A percentile compares a stretch with the other conserved stretches of the same genome.
Conservation (phyloP, 2,797 vertebrate genomes). For the Syngnathus acus region DNA sequence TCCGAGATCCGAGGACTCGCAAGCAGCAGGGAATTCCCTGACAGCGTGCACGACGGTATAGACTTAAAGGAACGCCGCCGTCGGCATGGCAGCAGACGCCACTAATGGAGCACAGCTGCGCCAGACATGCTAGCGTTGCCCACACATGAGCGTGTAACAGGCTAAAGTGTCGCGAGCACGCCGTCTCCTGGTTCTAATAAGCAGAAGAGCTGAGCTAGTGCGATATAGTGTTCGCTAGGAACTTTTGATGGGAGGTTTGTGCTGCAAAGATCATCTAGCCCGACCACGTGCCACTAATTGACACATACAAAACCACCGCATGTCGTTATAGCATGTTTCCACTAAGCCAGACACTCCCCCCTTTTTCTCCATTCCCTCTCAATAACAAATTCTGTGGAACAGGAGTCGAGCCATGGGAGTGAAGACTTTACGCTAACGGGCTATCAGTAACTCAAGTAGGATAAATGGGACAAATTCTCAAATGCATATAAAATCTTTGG, state of each 20-base stretch:
- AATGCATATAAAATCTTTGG: conserved; percentile 18
- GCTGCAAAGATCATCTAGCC: conserved; percentile 43
- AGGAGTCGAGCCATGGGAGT: neutral
- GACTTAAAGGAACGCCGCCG: conserved; percentile 37
- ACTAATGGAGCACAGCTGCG: conserved; percentile 69
- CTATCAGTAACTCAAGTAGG: conserved; percentile 12
- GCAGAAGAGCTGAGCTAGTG: conserved; percentile 53
- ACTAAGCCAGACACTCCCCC: conserved; percentile 16
- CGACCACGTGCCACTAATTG: conserved; percentile 39
- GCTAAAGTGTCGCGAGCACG: conserved; percentile 24
- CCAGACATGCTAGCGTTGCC: conserved; percentile 51
- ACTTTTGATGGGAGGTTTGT: conserved; percentile 28
- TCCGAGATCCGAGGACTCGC: neutral
- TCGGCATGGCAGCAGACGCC: conserved; percentile 54
- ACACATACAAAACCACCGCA: conserved; percentile 18
- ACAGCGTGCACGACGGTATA: neutral
- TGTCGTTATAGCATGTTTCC: conserved; percentile 46
- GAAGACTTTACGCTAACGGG: conserved; percentile 3
- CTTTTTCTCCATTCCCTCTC: conserved; percentile 5
- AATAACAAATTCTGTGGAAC: neutral
- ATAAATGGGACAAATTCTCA: conserved; percentile 20
- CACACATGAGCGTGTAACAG: conserved; percentile 50
- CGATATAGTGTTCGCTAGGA: conserved; percentile 23
- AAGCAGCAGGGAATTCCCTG: conserved; percentile 1
- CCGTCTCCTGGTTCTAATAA: conserved; percentile 51